phyloP scores from a whole-genome alignment of 2,888 invertebrate species.

The Odontocerum albicorne region DNA sequence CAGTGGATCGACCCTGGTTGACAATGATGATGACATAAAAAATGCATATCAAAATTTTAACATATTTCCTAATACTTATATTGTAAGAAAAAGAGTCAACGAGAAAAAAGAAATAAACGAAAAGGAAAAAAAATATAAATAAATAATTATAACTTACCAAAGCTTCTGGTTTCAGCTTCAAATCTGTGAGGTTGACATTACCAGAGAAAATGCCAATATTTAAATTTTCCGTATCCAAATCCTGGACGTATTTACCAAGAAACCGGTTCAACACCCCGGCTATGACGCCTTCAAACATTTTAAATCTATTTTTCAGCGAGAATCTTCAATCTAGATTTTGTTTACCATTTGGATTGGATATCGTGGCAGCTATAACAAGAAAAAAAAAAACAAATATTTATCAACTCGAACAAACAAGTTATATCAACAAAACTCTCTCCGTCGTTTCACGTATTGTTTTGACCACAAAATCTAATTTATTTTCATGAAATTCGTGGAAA shows the following conservation, averaged over 20 bases:
- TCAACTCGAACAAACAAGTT: neutral
- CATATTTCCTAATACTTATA: neutral
- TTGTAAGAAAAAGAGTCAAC: neutral
- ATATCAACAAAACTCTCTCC: no score
- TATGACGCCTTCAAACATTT: slow-evolving; percentile 78
- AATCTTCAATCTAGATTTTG: slow-evolving; percentile 1
- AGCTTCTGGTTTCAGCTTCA: slow-evolving; percentile 79
- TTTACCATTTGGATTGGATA: neutral
- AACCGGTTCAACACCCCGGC: slow-evolving; percentile 78
- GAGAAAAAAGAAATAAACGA: neutral
- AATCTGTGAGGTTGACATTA: slow-evolving; percentile 73
- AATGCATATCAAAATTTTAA: no score
- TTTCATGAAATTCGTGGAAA: no score
- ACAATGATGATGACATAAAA: no score
- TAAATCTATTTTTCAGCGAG: slow-evolving; percentile 8
- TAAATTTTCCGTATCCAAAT: slow-evolving; percentile 80
- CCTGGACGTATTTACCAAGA: slow-evolving; percentile 79
- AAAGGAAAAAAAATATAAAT: neutral
- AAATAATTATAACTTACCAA: slow-evolving; percentile 59
- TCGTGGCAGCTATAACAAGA: neutral
- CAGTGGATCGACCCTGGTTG: no score
- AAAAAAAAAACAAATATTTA: neutral
- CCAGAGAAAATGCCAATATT: slow-evolving; percentile 84
- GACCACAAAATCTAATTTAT: no score
- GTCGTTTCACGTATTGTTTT: no score